Base-by-base conservation (phyloP, 2,888 invertebrate species). In the Leptodirus hochenwartii region DNA sequence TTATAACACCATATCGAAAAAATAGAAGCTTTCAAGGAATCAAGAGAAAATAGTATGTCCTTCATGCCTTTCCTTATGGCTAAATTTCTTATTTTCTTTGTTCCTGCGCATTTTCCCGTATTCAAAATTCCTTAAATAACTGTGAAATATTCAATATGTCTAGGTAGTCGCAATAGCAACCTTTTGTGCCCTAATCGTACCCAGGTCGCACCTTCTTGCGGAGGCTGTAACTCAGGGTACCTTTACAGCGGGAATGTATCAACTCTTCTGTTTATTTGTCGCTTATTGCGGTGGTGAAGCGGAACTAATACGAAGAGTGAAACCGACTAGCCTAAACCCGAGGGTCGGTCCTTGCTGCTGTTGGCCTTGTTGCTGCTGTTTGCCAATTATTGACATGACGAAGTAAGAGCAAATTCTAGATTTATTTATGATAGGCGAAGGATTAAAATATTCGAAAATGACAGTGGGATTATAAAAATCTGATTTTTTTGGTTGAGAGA, bases 291-390 rank as follows among this genome's bases (percentile, higher is more conserved):
- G 69, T 0, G 72, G 72, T 1, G 59, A 59, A 35, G 64, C 66
- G 6, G 63, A 66, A 45, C 49, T 72, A 5, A 57, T 69, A 34
- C 60, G 65, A 38, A 58, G 58, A 34, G 59, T 67, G 2, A 64
- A 66, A 42, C 66, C 67, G 2, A 58, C 62, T 36, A 53, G 58
- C 5, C 49, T 77, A 42, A 66, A 65, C 47, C 61, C 70, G 9
- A 58, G 64, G 44, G 70, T 71, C 5, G 61, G 66, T 15, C 78
- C 78, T 2, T 76, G 75, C 47, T 78, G 78, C 48, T 78, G 77
- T 45, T 75, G 70, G 69, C 76, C 76, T 1, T 72, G 71, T 43
- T 72, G 69, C 41, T 51, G 46, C 26, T 58, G 58, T 39, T 47
- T 77, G 33, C 75, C 75, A 1, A 53, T 56, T 22, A 59, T 66